Base-by-base conservation (phyloP, 2,888 invertebrate species). In the Quadroppia sp. region DNA sequence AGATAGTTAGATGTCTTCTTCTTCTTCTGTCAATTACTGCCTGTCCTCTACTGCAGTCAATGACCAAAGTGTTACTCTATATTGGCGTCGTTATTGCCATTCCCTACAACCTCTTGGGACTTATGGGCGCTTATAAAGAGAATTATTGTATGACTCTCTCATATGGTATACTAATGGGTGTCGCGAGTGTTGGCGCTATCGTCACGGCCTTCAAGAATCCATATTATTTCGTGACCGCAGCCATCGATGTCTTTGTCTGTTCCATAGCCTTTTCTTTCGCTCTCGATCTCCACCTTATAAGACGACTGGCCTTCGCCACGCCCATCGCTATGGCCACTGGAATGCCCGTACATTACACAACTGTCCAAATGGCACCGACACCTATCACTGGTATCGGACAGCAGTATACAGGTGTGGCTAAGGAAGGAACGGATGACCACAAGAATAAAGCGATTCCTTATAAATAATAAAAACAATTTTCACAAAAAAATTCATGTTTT, bases 91-190 rank as follows among this genome's bases (percentile, higher is more conserved):
- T 2, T 53, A 6, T 53, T 2, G 20, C 25, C 9, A 32, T 61
- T 17, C 36, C 32, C 3, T 20, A 32, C 61, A 17, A 30, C 13
- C 23, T 61, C n/a, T 30, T 61, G 1, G 61, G 61, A 1, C 61
- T 61, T 1, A 32, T 61, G 61, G 61, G 61, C 1, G 61, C 61
- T 17, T 61, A 61, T 32, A 61, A 61, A 28, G 61, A 61, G 11
- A 30, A 61, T 28, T 61, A n/a, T 32, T 61, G 61, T 11, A 61
- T 61, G 61, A 61, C 61, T 15, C 7, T 32, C 2, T 32, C 61
- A 3, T 61, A 61, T 61, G 61, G 32, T 17, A 32, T 61, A 7
- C 17, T 32, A 3, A 61, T 61, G 28, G 11, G 32, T 6, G 1
- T 61, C 9, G 25, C 36, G 7, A 9, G 32, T 32, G 2, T 61